These are phyloP conservation scores for Acanthurus lineatus DNA, from an alignment of 2,797 vertebrate genomes.

Conservation along the genomic window DNA sequence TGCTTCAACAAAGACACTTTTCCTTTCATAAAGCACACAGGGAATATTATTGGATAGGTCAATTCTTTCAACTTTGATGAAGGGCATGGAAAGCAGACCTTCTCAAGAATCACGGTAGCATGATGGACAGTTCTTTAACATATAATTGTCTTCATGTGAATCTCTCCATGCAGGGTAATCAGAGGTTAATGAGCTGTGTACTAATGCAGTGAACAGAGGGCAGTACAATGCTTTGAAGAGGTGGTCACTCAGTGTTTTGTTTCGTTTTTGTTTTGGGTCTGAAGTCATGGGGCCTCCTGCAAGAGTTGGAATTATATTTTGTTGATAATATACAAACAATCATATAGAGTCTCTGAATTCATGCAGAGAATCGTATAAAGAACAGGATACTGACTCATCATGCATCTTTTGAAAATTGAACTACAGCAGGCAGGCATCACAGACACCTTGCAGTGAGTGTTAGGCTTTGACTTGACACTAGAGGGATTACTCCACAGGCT, in stretches of 20 bases:
- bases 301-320: neutral
- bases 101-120: too few relatives aligned
- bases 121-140: too few relatives aligned
- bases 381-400: neutral
- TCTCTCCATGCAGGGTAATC: neutral
- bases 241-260: neutral
- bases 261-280: neutral
- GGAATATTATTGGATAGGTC: too few relatives aligned
- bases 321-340: neutral
- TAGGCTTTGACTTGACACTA: neutral
- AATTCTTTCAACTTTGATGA: too few relatives aligned
- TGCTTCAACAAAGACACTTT: neutral
- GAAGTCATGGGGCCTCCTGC: neutral
- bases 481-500: slow-evolving; percentile 7
- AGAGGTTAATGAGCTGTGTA: neutral
- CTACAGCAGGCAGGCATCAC: neutral
- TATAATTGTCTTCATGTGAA: too few relatives aligned
- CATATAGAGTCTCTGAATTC: neutral
- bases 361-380: neutral
- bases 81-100: too few relatives aligned
- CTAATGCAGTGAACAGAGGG: too few relatives aligned
- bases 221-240: too few relatives aligned
- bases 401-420: neutral
- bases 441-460: neutral
- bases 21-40: neutral